Conservation (phyloP, 1,140 invertebrate genomes). For the Pemphigus obesinymphae region DNA sequence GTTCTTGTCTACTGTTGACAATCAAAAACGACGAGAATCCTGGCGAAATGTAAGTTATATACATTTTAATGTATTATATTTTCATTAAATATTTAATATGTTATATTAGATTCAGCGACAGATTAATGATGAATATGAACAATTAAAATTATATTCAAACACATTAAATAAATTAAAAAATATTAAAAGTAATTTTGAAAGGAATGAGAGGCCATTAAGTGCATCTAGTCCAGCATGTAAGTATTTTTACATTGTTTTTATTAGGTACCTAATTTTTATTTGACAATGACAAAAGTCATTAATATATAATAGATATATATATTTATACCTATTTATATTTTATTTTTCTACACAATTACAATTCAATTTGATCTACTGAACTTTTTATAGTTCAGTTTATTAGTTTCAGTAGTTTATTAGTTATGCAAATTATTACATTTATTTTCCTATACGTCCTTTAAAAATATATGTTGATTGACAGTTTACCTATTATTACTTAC, state of each 20-base stretch:
- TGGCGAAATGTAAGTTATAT: slow-evolving; percentile 73
- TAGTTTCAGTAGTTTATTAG: neutral
- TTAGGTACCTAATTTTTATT: neutral
- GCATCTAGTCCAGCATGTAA: slow-evolving; percentile 39
- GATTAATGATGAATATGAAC: slow-evolving; percentile 83
- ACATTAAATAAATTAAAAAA: slow-evolving; percentile 62
- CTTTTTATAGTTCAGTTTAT: neutral
- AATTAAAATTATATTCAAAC: slow-evolving; percentile 75
- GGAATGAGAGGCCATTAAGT: slow-evolving; percentile 25
- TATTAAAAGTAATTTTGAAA: neutral
- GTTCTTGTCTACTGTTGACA: slow-evolving; percentile 67
- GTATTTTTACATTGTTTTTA: neutral
- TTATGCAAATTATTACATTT: neutral
- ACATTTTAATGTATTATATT: neutral
- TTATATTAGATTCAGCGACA: slow-evolving; percentile 73
- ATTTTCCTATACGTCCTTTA: neutral
- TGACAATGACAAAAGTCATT: neutral
- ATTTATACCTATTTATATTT: too few species aligned
- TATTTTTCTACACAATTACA: too few species aligned
- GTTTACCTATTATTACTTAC: neutral
- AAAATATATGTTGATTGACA: neutral
- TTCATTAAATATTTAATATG: neutral
- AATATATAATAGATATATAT: too few species aligned
- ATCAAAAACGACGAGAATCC: slow-evolving; percentile 72
- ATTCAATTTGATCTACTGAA: neutral